Conservation (phyloP, 2,797 vertebrate species). For the Hypotaenidia okinawae region DNA sequence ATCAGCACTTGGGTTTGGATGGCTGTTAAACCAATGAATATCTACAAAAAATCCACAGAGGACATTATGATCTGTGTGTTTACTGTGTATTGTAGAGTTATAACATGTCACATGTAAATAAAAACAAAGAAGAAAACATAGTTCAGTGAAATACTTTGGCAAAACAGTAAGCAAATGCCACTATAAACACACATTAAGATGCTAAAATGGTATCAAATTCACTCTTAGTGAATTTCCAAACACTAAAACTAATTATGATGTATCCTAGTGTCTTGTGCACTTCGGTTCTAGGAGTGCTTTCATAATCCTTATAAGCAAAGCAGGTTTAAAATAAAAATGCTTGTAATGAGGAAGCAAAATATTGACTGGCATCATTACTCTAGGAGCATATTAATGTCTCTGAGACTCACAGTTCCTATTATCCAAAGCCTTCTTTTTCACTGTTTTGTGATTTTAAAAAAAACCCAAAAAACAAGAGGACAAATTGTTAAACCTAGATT, state of each 20-base stretch:
- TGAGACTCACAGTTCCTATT: neutral
- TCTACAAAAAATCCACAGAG: neutral
- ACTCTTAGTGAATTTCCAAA: neutral
- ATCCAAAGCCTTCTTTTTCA: neutral
- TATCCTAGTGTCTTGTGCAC: neutral
- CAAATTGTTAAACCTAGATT: neutral
- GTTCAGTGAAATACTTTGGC: neutral
- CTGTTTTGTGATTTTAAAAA: neutral
- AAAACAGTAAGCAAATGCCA: neutral
- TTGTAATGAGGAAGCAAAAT: neutral
- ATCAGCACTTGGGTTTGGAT: neutral
- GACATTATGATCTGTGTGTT: neutral
- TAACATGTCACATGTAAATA: neutral
- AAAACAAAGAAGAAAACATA: neutral
- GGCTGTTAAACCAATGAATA: neutral
- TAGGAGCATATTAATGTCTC: neutral
- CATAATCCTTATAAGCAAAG: neutral
- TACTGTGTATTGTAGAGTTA: neutral
- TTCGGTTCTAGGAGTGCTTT: neutral
- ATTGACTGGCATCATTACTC: neutral
- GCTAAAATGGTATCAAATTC: neutral
- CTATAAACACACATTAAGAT: neutral
- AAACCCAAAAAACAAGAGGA: neutral
- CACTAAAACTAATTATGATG: neutral
- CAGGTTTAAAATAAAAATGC: neutral